Evolutionary conservation across 2,113 vertebrate genomes (phyloP).

Genomic region (Ceuthmochares aereus): DNA sequence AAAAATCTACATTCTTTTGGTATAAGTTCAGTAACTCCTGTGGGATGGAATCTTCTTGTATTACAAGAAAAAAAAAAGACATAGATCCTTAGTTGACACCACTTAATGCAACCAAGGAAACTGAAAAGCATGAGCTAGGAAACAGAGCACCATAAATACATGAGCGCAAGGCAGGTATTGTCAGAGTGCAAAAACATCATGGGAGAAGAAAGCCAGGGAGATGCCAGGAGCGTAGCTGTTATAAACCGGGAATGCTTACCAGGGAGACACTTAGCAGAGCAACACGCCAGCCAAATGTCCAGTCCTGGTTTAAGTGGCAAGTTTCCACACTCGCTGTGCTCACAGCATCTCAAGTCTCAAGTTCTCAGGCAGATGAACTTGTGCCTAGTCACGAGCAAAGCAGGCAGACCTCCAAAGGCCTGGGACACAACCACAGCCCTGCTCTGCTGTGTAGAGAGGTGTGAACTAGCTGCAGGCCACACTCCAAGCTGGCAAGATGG

Average conservation of each 20-base stretch:
- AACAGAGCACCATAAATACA: neutral
- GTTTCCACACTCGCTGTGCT: neutral
- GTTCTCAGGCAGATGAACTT: neutral
- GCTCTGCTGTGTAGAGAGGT: rapidly evolving
- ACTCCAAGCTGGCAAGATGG: neutral
- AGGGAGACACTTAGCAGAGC: neutral
- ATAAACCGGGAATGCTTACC: neutral
- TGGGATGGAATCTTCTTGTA: neutral
- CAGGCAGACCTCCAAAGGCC: neutral
- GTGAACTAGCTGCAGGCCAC: neutral
- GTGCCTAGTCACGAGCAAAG: rapidly evolving
- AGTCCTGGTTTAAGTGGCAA: neutral
- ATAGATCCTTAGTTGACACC: neutral
- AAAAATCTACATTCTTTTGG: neutral
- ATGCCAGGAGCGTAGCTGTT: neutral
- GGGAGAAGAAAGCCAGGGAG: neutral
- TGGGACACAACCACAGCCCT: neutral
- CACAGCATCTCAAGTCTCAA: neutral
- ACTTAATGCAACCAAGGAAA: neutral
- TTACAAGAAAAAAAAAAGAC: neutral
- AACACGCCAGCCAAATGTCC: neutral
- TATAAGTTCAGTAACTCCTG: neutral
- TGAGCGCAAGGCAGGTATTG: neutral
- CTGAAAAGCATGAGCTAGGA: neutral
- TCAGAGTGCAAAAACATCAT: neutral